A percentile compares a stretch with the other conserved stretches of the same genome.
Conservation (phyloP, 2,888 invertebrate genomes). For the Pandemis heparana region DNA sequence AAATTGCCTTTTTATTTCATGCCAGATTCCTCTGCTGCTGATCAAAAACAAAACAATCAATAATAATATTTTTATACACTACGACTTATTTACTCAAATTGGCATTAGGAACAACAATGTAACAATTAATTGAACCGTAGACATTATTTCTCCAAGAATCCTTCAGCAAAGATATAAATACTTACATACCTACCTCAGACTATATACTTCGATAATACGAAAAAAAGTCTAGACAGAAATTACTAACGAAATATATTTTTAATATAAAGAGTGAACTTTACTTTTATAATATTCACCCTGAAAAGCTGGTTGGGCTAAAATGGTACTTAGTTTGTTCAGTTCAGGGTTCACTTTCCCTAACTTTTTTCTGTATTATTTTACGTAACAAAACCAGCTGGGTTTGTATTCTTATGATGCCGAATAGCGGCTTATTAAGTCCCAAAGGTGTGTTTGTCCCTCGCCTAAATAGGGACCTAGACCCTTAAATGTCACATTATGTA, state of each 20-base stretch:
- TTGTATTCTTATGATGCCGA: conserved; percentile 32
- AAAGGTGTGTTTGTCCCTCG: conserved; percentile 34
- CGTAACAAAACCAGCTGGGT: conserved; percentile 35
- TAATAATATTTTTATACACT: too few species aligned
- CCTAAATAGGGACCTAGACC: conserved; percentile 23
- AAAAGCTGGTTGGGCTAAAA: neutral
- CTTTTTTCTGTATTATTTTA: conserved; percentile 11
- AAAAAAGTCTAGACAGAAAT: conserved; percentile 16
- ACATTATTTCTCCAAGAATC: neutral
- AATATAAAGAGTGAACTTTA: neutral
- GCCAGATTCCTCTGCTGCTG: too few species aligned
- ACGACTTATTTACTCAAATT: too few species aligned
- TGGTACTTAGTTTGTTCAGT: conserved; percentile 28
- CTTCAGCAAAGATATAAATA: neutral
- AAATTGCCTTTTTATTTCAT: too few species aligned
- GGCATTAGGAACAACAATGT: neutral
- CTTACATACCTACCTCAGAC: neutral
- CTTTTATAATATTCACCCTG: conserved; percentile 2
- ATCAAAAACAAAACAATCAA: too few species aligned
- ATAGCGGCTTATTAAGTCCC: conserved; percentile 39
- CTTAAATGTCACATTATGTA: conserved; percentile 28
- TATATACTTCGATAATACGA: neutral
- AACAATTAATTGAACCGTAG: neutral
- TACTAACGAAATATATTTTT: conserved; percentile 8
- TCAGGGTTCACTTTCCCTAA: conserved; percentile 35